A percentile compares a stretch with the other conserved stretches of the same genome.
Conservation (phyloP, 1,140 invertebrate species). For the Meloidogyne hapla region DNA sequence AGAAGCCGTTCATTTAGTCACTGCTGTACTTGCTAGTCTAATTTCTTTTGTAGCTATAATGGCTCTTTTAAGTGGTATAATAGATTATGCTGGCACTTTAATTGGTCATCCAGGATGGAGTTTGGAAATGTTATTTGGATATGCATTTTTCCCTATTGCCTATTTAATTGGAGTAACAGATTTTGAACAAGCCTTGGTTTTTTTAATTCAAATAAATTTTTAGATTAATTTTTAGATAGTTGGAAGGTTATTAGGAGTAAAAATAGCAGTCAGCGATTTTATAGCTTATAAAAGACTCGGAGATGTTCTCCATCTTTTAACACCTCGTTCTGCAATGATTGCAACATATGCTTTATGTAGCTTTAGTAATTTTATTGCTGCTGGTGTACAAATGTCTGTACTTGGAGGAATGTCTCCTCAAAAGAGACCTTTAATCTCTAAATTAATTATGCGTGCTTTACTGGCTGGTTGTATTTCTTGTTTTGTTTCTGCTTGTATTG, state of each 20-base stretch:
- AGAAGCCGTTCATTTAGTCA: conserved; percentile 71
- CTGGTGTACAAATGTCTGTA: conserved; percentile 79
- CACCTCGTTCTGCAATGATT: conserved; percentile 69
- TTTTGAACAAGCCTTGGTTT: conserved; percentile 16
- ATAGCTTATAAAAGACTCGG: conserved; percentile 74
- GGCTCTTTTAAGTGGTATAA: conserved; percentile 76
- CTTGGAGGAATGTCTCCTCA: conserved; percentile 48
- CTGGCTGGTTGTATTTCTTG: conserved; percentile 51
- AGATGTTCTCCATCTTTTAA: conserved; percentile 65
- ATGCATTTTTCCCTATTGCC: conserved; percentile 80
- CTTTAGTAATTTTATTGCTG: conserved; percentile 84
- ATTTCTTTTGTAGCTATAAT: conserved; percentile 85
- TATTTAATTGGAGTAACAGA: conserved; percentile 77
- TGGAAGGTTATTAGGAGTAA: conserved; percentile 78
- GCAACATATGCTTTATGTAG: conserved; percentile 90
- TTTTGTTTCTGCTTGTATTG: conserved; percentile 55
- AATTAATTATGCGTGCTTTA: conserved; percentile 46
- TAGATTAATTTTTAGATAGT: conserved; percentile 66
- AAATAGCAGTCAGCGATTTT: conserved; percentile 87
- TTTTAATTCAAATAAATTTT: neutral
- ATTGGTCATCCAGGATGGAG: conserved; percentile 68
- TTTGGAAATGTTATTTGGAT: conserved; percentile 66
- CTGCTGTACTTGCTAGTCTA: conserved; percentile 85
- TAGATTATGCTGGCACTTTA: conserved; percentile 77
- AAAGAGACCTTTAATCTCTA: conserved; percentile 44